phyloP scores from a whole-genome alignment of 2,797 vertebrate species.

The Micropoecilia bifurca region DNA sequence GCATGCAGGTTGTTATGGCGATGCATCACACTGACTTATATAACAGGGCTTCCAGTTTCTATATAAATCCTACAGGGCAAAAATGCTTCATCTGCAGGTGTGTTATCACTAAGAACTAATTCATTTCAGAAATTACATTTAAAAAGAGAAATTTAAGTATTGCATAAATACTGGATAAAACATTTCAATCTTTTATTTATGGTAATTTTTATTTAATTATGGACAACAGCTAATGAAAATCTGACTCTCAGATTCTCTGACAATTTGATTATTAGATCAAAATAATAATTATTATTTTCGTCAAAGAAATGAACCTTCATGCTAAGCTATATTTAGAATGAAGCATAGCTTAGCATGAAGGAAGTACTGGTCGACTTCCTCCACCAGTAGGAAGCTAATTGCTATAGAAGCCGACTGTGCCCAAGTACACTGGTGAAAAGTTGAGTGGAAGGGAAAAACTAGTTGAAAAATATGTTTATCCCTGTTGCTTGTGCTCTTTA shows the following conservation, averaged over 20 bases:
- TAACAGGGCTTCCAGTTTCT: not conserved
- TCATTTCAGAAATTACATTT: not conserved
- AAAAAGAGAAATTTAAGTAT: not conserved
- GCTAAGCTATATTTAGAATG: not conserved
- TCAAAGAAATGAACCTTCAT: not conserved
- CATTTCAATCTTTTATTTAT: not conserved
- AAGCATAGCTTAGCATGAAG: too few species aligned
- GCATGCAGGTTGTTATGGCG: constrained; percentile 8
- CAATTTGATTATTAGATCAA: not conserved
- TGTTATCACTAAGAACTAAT: not conserved
- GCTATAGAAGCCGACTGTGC: not conserved
- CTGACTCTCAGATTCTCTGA: not conserved
- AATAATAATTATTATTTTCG: not conserved
- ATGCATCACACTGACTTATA: constrained; percentile 3
- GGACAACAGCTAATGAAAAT: not conserved
- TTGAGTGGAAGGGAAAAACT: not conserved
- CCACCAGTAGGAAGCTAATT: not conserved
- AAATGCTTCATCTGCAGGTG: not conserved
- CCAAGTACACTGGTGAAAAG: not conserved
- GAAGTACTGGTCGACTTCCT: not conserved
- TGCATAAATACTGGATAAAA: not conserved
- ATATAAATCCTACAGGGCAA: not conserved
- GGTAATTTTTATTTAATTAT: not conserved
- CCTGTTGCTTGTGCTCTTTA: not conserved
- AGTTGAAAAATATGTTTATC: not conserved